phyloP scores from a whole-genome alignment of 2,888 invertebrate species.

The Catocala sponsa region DNA sequence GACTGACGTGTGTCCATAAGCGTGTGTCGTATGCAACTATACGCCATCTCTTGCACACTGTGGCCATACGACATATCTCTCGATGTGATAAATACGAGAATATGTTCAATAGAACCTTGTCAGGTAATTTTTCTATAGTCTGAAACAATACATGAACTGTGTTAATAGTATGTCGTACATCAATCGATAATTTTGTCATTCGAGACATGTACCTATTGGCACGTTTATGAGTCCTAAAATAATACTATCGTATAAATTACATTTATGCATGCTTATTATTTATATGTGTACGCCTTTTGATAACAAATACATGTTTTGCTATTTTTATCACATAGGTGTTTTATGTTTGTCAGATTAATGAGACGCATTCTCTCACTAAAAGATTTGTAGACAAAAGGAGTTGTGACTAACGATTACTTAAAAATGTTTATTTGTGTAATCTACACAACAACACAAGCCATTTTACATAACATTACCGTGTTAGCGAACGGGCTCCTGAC shows the following conservation, averaged over 20 bases:
- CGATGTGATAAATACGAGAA: slow-evolving; percentile 98
- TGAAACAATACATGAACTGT: slow-evolving; percentile 75
- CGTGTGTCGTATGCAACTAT: slow-evolving; percentile 97
- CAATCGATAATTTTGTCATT: not conserved
- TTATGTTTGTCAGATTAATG: too few relatives aligned
- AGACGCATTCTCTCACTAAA: too few relatives aligned
- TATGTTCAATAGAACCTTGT: slow-evolving; percentile 97
- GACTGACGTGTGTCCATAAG: slow-evolving; percentile 98
- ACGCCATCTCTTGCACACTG: slow-evolving; percentile 98
- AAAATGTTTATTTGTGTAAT: not conserved
- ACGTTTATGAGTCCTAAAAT: not conserved
- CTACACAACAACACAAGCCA: slow-evolving; percentile 37
- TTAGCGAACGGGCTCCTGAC: slow-evolving; percentile 94
- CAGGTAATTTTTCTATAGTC: slow-evolving; percentile 98
- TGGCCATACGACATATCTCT: slow-evolving; percentile 97
- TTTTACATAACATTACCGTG: slow-evolving; percentile 90
- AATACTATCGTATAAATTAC: not conserved
- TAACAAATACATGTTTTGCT: slow-evolving; percentile 1
- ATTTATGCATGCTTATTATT: slow-evolving; percentile 4
- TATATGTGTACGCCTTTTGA: not conserved
- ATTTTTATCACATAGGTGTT: slow-evolving; percentile 11
- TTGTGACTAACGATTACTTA: too few relatives aligned
- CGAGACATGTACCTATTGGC: not conserved
- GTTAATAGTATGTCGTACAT: slow-evolving; percentile 7
- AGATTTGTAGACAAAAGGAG: too few relatives aligned